Base-by-base conservation (phyloP, 2,797 vertebrate species). In the Decapterus maruadsi region DNA sequence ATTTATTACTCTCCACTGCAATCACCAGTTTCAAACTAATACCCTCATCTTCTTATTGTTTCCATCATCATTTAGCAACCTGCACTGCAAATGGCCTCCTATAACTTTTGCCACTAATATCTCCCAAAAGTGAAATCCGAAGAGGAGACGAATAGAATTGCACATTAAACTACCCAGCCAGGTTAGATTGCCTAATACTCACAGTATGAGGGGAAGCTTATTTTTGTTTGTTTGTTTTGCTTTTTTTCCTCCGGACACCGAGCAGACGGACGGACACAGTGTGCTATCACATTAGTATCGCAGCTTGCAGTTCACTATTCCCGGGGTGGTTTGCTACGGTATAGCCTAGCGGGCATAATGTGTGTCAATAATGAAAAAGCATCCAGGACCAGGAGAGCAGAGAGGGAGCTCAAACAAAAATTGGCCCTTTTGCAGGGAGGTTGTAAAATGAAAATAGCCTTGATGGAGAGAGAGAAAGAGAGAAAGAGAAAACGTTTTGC, bases 361-460 rank as follows among this genome's bases (percentile, higher is more conserved):
- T 78, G 74, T 82, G 81, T 84, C 87, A 90, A 77, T 87, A 90
- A 88, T 87, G 82, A 88, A 90, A 89, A 81, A 75, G 67, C 61
- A 81, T 76, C 13, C 76, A 59, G 84, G 87, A 87, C 65, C 76
- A 56, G 6, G 42, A 77, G 78, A 83, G 81, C 83, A 81, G 72
- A 68, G 78, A 70, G 20, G 4, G 71, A 84, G 86, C 82, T 86
- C 38, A 22, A 42, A 72, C 73, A 58, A 83, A 85, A 85, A 87
- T 77, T 77, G 84, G 29, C 26, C 89, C 79, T 83, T 89, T 87
- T 88, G 82, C 65, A 9, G 82, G 82, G 54, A 58, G 68, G 74
- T 83, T 88, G 79, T 85, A 76, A 89, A 89, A 87, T 75, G 70
- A 68, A 83, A 87, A 86, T 75, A 80, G 76, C 70, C 68, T 81